Conservation (phyloP, 2,113 vertebrate species). For the Ascaphus truei region DNA sequence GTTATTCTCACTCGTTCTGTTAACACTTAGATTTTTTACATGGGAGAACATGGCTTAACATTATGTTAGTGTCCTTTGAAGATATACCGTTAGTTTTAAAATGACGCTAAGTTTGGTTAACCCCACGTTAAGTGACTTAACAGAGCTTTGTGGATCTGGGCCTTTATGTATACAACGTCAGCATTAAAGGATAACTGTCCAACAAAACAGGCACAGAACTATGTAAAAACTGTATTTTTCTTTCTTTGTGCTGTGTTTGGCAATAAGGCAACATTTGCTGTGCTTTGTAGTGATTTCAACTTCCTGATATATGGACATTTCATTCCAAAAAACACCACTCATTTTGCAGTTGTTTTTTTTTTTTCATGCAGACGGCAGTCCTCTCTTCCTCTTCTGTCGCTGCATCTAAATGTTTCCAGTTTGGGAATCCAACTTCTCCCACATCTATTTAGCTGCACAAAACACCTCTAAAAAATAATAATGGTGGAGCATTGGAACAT, state of each 20-base stretch:
- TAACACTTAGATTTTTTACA: too few species aligned
- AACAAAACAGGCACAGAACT: constrained; percentile 14
- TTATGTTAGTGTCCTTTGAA: too few species aligned
- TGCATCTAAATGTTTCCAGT: constrained; percentile 18
- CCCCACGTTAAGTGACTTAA: too few species aligned
- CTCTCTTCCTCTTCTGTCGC: neutral
- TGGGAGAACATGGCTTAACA: too few species aligned
- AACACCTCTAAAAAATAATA: constrained; percentile 1
- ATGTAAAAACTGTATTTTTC: constrained; percentile 22
- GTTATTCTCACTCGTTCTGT: too few species aligned
- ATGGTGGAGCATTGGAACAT: neutral
- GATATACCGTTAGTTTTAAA: too few species aligned
- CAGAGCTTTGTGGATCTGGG: too few species aligned
- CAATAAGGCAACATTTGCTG: constrained; percentile 22
- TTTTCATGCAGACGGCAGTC: neutral
- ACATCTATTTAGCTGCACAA: neutral
- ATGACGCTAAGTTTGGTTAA: too few species aligned
- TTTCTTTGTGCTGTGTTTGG: constrained; percentile 18
- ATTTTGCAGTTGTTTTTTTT: constrained; percentile 42
- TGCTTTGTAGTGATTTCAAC: constrained; percentile 40
- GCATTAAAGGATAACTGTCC: too few species aligned
- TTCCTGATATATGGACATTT: constrained; percentile 44
- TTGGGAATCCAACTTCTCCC: constrained; percentile 1
- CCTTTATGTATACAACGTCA: too few species aligned
- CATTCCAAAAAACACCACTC: constrained; percentile 39